phyloP scores from a whole-genome alignment of 1,140 invertebrate genomes.

The Drosophila mayri region DNA sequence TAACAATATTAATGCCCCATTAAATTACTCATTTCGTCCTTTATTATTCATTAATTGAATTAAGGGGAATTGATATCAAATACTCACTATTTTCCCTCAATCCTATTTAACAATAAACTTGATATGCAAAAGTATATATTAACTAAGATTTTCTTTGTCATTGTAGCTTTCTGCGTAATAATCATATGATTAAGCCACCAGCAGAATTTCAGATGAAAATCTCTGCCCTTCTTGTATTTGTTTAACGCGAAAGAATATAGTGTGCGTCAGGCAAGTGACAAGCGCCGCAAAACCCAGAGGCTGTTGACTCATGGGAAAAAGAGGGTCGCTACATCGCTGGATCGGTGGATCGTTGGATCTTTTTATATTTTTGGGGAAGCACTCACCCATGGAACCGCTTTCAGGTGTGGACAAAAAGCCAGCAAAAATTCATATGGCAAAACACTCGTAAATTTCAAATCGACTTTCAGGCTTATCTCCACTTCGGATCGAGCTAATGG shows the following conservation, averaged over 20 bases:
- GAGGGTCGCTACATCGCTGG: not conserved
- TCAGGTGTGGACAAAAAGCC: constrained; percentile 25
- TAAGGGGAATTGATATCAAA: not conserved
- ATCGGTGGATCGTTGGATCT: not conserved
- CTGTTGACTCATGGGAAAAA: constrained; percentile 43
- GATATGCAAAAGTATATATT: not conserved
- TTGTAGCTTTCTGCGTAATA: constrained; percentile 24
- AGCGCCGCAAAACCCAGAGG: constrained; percentile 20
- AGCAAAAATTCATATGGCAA: not conserved
- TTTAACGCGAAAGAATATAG: constrained; percentile 1
- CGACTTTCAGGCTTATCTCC: constrained; percentile 16
- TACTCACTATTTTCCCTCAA: not conserved
- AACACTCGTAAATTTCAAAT: constrained; percentile 23
- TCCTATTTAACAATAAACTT: not conserved
- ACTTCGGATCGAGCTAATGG: constrained; percentile 7
- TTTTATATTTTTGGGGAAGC: constrained; percentile 21
- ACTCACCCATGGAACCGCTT: constrained; percentile 31
- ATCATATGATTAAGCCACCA: constrained; percentile 11
- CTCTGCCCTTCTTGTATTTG: constrained; percentile 4
- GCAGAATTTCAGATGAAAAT: constrained; percentile 4
- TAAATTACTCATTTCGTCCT: not conserved
- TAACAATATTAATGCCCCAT: no score
- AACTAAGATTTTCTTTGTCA: constrained; percentile 21
- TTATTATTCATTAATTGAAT: not conserved
- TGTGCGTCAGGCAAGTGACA: constrained; percentile 30